These are phyloP conservation scores for Lissonota sp. DNA, from an alignment of 2,888 invertebrate species.

Conservation along the genomic window DNA sequence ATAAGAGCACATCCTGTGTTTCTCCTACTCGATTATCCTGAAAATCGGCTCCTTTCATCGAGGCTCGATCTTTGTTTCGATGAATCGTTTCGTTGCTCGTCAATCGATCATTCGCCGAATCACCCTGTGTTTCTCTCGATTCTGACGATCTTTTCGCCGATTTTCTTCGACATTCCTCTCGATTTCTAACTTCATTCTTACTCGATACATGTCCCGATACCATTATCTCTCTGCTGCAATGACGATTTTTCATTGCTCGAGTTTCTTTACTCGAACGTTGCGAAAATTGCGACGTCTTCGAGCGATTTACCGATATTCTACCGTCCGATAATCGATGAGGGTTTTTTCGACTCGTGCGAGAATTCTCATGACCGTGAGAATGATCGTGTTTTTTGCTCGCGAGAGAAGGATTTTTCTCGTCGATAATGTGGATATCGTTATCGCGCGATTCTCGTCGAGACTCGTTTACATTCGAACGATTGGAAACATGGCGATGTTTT, in stretches of 20 bases:
- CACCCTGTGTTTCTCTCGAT: not conserved
- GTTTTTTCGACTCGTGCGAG: not conserved
- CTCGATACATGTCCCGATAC: not conserved
- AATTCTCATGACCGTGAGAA: not conserved
- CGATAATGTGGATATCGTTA: slow-evolving; percentile 31
- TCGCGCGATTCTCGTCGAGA: not conserved
- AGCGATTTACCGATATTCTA: slow-evolving; percentile 19
- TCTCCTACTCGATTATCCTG: not conserved
- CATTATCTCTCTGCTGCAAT: slow-evolving; percentile 13
- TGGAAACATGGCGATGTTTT: too few relatives aligned
- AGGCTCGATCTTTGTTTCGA: not conserved
- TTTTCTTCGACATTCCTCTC: slow-evolving; percentile 14
- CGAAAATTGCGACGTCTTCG: slow-evolving; percentile 24
- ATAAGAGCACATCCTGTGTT: not conserved
- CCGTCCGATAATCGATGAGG: slow-evolving; percentile 18
- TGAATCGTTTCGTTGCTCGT: not conserved
- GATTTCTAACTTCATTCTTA: not conserved
- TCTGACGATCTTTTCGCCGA: not conserved
- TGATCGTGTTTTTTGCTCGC: not conserved
- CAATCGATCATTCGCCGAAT: not conserved
- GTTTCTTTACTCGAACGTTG: not conserved
- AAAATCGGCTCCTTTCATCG: not conserved
- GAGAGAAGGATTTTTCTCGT: not conserved
- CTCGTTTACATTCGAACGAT: not conserved
- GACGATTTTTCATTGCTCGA: not conserved